phyloP scores from a whole-genome alignment of 2,888 invertebrate species.

The Hypomecis atomaria region DNA sequence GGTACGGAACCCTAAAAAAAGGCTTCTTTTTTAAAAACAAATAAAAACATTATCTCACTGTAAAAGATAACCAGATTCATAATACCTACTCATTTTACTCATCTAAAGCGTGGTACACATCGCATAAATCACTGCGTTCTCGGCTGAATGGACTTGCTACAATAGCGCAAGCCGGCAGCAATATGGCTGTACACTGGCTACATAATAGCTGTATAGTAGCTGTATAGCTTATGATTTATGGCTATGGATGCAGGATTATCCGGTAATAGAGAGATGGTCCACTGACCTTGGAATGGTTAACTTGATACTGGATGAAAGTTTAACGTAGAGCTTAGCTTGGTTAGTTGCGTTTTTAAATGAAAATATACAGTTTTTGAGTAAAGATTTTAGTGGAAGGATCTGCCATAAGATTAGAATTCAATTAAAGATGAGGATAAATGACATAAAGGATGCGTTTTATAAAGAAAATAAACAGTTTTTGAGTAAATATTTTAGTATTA shows the following conservation, averaged over 20 bases:
- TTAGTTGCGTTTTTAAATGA: neutral
- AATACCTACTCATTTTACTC: constrained; percentile 20
- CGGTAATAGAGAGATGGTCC: constrained; percentile 31
- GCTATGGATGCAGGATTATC: constrained; percentile 36
- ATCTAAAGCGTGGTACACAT: constrained; percentile 24
- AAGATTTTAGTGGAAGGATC: too few species aligned
- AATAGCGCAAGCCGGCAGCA: constrained; percentile 41
- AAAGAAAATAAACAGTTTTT: too few species aligned
- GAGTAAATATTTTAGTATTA: too few species aligned
- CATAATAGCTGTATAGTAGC: constrained; percentile 21
- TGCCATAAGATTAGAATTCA: too few species aligned
- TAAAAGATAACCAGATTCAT: neutral
- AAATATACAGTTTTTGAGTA: too few species aligned
- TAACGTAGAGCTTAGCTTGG: neutral
- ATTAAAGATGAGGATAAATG: too few species aligned
- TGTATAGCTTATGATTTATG: constrained; percentile 38
- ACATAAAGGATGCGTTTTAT: too few species aligned
- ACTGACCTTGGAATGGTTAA: constrained; percentile 16
- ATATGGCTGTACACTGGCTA: constrained; percentile 34
- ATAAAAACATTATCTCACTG: neutral
- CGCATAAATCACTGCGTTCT: constrained; percentile 36
- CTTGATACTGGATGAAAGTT: constrained; percentile 9
- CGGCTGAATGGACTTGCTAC: constrained; percentile 38
- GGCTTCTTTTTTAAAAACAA: too few species aligned
- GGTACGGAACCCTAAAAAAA: too few species aligned